These are phyloP conservation scores for Diachasmimorpha longicaudata DNA, from an alignment of 1,140 invertebrate genomes.

Conservation along the genomic window DNA sequence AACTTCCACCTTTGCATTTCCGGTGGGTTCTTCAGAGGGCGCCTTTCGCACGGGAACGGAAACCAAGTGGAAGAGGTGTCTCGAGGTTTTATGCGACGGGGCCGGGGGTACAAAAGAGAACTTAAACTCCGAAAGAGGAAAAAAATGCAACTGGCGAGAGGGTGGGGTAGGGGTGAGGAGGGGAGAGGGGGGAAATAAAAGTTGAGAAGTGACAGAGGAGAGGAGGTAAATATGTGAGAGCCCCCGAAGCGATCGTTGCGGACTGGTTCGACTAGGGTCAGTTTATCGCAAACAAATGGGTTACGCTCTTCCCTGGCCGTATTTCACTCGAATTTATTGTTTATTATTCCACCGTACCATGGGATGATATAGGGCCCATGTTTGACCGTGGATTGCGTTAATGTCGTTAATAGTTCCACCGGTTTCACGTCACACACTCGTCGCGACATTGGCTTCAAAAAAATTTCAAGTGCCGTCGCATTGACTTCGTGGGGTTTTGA, in stretches of 20 bases:
- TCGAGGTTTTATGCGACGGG: not conserved
- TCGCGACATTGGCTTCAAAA: not conserved
- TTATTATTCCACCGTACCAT: conserved; percentile 55
- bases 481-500: too few relatives aligned
- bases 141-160: too few relatives aligned
- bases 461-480: not conserved
- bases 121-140: not conserved
- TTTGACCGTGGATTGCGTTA: conserved; percentile 56
- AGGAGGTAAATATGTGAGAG: conserved; percentile 8
- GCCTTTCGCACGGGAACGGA: not conserved
- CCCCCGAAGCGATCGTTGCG: not conserved
- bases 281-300: conserved; percentile 64
- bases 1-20: not conserved
- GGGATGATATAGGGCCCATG: conserved; percentile 60
- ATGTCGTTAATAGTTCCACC: conserved; percentile 58
- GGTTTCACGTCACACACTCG: not conserved
- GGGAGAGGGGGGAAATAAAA: not conserved
- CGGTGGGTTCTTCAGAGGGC: not conserved
- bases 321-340: conserved; percentile 62
- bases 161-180: too few relatives aligned
- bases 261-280: conserved; percentile 50
- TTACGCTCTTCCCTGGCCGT: conserved; percentile 55
- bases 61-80: not conserved
- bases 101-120: not conserved
- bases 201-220: not conserved